Conservation (phyloP, 1,140 invertebrate species). For the Aphidius ervi region DNA sequence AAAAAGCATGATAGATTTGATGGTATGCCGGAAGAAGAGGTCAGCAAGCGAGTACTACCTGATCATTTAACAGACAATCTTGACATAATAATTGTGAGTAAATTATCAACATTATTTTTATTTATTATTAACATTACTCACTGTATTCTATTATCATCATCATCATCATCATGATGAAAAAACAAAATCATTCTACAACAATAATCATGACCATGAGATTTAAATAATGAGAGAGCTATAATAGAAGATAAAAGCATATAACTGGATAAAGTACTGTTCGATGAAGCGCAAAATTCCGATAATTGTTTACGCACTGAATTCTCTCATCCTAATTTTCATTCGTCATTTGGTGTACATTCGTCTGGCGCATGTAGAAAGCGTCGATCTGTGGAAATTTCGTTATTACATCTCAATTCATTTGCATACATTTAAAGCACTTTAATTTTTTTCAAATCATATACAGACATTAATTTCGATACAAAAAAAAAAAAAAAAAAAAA, state of each 20-base stretch:
- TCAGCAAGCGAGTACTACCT: constrained; percentile 84
- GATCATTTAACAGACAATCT: constrained; percentile 89
- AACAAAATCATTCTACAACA: no score
- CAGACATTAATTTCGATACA: neutral
- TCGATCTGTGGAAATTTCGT: constrained; percentile 42
- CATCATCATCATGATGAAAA: neutral
- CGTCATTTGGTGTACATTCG: constrained; percentile 30
- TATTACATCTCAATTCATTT: constrained; percentile 27
- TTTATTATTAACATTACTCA: neutral
- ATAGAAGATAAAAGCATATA: no score
- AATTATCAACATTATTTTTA: neutral
- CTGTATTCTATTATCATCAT: neutral
- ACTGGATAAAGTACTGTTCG: neutral
- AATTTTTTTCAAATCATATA: no score
- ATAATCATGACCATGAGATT: no score
- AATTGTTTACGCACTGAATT: constrained; percentile 23
- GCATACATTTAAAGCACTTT: no score
- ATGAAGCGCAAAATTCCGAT: constrained; percentile 20
- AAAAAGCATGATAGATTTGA: constrained; percentile 96
- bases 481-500: constrained; percentile 1
- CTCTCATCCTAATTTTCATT: constrained; percentile 33
- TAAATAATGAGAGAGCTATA: no score
- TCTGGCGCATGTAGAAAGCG: constrained; percentile 28
- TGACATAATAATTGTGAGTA: constrained; percentile 96
- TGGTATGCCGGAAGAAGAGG: constrained; percentile 95